Percentiles rank a stretch among this genome's conserved stretches.
phyloP scores from a whole-genome alignment of 2,797 vertebrate genomes.

The Dromococcyx pavoninus region DNA sequence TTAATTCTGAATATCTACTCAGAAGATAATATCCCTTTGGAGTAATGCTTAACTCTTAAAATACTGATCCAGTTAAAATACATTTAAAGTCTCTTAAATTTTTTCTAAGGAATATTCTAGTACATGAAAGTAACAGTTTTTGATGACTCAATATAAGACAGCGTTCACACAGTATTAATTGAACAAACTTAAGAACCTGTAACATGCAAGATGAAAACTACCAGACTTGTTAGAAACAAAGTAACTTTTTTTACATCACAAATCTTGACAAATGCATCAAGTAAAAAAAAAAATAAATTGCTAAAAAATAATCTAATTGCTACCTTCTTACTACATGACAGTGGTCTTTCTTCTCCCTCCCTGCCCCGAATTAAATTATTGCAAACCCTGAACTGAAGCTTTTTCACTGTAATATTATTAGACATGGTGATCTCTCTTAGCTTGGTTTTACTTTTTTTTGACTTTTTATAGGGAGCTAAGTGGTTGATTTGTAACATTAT shows the following conservation, averaged over 20 bases:
- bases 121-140: not conserved
- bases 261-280: not conserved
- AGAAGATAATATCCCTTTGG: not conserved
- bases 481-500: not conserved
- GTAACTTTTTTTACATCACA: not conserved
- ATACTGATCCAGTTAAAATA: not conserved
- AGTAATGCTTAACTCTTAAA: not conserved
- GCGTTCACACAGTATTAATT: not conserved
- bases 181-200: not conserved
- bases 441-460: not conserved
- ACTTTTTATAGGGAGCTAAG: not conserved
- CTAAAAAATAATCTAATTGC: too few species aligned
- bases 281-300: not conserved
- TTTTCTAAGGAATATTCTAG: not conserved
- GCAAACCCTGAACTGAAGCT: not conserved
- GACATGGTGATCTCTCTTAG: not conserved
- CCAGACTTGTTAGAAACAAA: not conserved
- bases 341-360: not conserved
- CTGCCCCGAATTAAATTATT: not conserved
- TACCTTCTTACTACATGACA: not conserved
- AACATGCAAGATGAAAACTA: not conserved
- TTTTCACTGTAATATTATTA: not conserved
- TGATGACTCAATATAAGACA: not conserved
- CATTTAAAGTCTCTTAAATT: not conserved
- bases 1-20: not conserved